phyloP scores from a whole-genome alignment of 2,888 invertebrate genomes.

The Caenorhabditis wallacei region DNA sequence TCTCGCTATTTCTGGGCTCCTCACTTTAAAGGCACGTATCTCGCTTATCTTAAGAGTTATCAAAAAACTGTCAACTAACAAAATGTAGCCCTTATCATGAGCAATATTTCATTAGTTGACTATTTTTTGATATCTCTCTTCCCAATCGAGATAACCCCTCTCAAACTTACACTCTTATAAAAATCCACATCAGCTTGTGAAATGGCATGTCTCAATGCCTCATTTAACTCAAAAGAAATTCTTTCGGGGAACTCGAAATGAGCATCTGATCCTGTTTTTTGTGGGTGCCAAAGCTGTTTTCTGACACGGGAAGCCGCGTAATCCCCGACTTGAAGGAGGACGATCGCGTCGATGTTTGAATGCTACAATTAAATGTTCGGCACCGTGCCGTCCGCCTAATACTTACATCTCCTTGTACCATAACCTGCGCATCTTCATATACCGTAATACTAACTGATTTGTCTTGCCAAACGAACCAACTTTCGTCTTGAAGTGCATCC shows the following conservation, averaged over 20 bases:
- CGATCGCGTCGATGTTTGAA: slow-evolving; percentile 77
- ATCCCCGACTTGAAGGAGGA: slow-evolving; percentile 72
- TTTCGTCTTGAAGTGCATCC: slow-evolving; percentile 85
- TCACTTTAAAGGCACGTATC: too few species aligned
- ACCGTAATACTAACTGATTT: slow-evolving; percentile 84
- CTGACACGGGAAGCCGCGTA: slow-evolving; percentile 66
- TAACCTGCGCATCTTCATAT: slow-evolving; percentile 75
- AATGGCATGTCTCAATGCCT: slow-evolving; percentile 84
- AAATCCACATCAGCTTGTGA: slow-evolving; percentile 84
- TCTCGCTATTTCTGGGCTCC: too few species aligned
- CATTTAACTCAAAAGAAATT: slow-evolving; percentile 85
- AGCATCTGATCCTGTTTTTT: slow-evolving; percentile 41
- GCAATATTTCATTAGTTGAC: neutral
- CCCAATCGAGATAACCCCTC: neutral
- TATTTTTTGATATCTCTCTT: neutral
- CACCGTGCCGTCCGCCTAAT: neutral
- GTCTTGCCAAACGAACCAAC: slow-evolving; percentile 86
- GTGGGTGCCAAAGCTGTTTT: slow-evolving; percentile 69
- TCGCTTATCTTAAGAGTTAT: neutral
- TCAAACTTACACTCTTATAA: slow-evolving; percentile 65
- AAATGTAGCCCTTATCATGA: neutral
- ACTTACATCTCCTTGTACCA: slow-evolving; percentile 86
- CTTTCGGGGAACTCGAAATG: slow-evolving; percentile 83
- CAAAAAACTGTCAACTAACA: too few species aligned
- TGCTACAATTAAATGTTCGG: slow-evolving; percentile 69